Percentiles rank a stretch among this genome's conserved stretches.
Conservation (phyloP, 2,888 invertebrate species). For the Autographa gamma region DNA sequence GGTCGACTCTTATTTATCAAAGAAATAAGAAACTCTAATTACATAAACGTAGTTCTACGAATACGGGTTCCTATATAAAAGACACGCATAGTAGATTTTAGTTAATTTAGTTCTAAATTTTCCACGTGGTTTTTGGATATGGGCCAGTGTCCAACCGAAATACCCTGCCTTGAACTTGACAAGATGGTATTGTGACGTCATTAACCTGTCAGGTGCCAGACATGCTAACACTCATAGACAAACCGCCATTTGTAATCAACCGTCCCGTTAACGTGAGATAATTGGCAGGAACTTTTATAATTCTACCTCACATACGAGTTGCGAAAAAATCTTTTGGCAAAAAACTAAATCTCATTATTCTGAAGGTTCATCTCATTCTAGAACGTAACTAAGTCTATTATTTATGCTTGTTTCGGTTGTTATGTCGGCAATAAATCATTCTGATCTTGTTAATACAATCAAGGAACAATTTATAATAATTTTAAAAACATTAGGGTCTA, state of each 20-base stretch:
- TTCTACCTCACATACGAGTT: slow-evolving; percentile 16
- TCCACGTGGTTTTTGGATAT: slow-evolving; percentile 74
- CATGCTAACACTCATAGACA: slow-evolving; percentile 36
- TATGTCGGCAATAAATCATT: slow-evolving; percentile 38
- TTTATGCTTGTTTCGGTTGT: slow-evolving; percentile 26
- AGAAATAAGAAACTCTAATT: too few relatives aligned
- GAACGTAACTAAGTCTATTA: slow-evolving; percentile 30
- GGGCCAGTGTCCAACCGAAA: slow-evolving; percentile 76
- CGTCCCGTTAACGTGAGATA: slow-evolving; percentile 48
- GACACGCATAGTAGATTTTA: background rate
- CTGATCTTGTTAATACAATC: slow-evolving; percentile 32
- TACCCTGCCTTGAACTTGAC: slow-evolving; percentile 79
- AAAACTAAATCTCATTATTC: slow-evolving; percentile 13
- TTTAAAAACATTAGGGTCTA: slow-evolving; percentile 20
- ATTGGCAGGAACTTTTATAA: slow-evolving; percentile 59
- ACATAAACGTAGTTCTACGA: too few relatives aligned
- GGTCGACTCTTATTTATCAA: too few relatives aligned
- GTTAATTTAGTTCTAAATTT: slow-evolving; percentile 61
- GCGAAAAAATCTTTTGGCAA: slow-evolving; percentile 19
- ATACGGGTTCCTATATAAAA: too few relatives aligned
- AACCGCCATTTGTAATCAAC: slow-evolving; percentile 53
- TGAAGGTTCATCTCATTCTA: slow-evolving; percentile 15
- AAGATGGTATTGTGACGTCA: slow-evolving; percentile 64
- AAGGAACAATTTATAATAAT: slow-evolving; percentile 33
- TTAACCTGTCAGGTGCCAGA: slow-evolving; percentile 61